Evolutionary conservation across 2,113 vertebrate genomes (phyloP).

Genomic region (Seriola quinqueradiata): DNA sequence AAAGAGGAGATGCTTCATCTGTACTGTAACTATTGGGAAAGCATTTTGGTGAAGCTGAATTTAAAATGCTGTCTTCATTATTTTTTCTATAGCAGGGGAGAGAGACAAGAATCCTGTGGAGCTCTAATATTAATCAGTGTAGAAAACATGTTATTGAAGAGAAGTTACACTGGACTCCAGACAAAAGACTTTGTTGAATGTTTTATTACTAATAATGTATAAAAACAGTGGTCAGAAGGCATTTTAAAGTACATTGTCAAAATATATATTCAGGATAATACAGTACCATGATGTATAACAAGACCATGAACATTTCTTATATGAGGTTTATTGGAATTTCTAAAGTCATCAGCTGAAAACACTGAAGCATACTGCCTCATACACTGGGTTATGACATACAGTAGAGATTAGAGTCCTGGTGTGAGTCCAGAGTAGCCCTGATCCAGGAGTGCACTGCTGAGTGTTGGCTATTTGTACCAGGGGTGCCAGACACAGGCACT

Average conservation of each 20-base stretch:
- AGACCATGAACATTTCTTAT: constrained; percentile 8
- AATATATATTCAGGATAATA: constrained; percentile 41
- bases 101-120: no score
- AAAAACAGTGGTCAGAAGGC: constrained; percentile 68
- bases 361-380: neutral
- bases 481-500: neutral
- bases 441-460: neutral
- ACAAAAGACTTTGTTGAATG: constrained; percentile 10
- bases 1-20: no score
- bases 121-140: no score
- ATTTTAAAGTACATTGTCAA: constrained; percentile 28
- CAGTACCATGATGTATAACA: constrained; percentile 27
- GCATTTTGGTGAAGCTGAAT: no score
- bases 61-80: no score
- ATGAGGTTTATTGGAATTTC: constrained; percentile 1
- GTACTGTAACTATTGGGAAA: no score
- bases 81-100: no score
- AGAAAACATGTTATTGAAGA: no score
- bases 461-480: neutral
- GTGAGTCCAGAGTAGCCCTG: neutral
- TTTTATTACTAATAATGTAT: constrained; percentile 69
- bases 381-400: neutral
- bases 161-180: no score
- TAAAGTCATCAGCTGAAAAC: neutral
- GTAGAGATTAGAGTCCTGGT: neutral